Evolutionary conservation across 2,797 vertebrate genomes (phyloP).

Genomic region (Diplodus puntazzo): DNA sequence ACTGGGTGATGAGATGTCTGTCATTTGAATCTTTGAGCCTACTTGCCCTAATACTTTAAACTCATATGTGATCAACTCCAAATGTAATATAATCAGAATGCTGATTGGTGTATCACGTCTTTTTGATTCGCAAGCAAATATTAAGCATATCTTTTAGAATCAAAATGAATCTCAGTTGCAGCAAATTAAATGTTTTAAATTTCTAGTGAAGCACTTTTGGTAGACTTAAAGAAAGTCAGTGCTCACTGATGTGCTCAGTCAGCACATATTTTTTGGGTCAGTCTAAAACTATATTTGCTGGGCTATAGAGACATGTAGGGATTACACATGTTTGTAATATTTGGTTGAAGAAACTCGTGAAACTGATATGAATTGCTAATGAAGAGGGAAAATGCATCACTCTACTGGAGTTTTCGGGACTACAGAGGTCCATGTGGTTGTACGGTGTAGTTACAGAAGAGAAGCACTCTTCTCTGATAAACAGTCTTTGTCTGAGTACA

Average conservation of each 20-base stretch:
- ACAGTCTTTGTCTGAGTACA: neutral
- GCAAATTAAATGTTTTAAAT: neutral
- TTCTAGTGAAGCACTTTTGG: neutral
- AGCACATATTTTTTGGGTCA: neutral
- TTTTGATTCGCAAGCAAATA: neutral
- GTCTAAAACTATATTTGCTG: too few relatives aligned
- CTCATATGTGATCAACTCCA: neutral
- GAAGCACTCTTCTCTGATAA: neutral
- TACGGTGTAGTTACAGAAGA: neutral
- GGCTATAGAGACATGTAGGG: too few relatives aligned
- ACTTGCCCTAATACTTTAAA: too few relatives aligned
- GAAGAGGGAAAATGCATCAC: neutral
- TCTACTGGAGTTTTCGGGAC: neutral
- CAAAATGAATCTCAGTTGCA: neutral
- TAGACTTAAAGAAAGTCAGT: neutral
- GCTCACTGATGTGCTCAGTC: neutral
- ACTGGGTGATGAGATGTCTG: neutral
- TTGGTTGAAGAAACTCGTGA: too few relatives aligned
- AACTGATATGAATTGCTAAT: neutral
- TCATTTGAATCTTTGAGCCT: neutral
- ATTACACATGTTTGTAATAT: too few relatives aligned
- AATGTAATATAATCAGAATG: neutral
- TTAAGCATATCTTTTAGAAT: neutral
- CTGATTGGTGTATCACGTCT: neutral
- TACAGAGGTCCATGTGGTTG: neutral